phyloP scores from a whole-genome alignment of 2,888 invertebrate species.

The Caradrina kadenii region DNA sequence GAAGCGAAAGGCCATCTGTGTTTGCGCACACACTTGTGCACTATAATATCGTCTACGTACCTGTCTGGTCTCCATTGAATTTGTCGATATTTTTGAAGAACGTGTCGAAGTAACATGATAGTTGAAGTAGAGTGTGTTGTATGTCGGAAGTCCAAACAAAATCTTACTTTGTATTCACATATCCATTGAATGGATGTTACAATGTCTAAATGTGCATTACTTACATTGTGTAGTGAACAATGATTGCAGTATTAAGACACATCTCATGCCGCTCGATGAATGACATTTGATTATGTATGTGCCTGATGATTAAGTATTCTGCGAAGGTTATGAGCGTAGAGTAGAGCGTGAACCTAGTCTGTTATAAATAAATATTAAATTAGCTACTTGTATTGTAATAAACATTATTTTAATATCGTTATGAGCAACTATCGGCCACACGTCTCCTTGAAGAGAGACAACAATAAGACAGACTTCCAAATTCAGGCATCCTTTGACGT shows the following conservation, averaged over 20 bases:
- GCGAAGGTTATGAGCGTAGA: constrained; percentile 13
- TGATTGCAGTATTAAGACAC: constrained; percentile 19
- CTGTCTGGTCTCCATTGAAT: neutral
- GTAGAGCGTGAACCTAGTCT: constrained; percentile 6
- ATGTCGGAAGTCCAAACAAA: constrained; percentile 16
- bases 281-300: constrained; percentile 29
- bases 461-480: too few species aligned
- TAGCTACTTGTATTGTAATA: neutral
- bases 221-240: constrained; percentile 35
- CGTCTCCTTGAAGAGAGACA: neutral
- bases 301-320: constrained; percentile 35
- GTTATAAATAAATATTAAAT: constrained; percentile 12
- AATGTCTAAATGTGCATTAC: constrained; percentile 26
- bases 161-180: constrained; percentile 32
- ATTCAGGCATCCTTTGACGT: too few species aligned
- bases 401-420: neutral
- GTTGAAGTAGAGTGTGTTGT: constrained; percentile 13
- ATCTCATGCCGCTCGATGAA: constrained; percentile 11
- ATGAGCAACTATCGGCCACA: neutral
- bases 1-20: too few species aligned
- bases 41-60: too few species aligned
- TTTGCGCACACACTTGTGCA: too few species aligned
- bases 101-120: constrained; percentile 1
- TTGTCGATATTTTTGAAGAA: constrained; percentile 7
- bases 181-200: constrained; percentile 21